Conservation (phyloP, 2,113 vertebrate genomes). For the Sorex araneus region DNA sequence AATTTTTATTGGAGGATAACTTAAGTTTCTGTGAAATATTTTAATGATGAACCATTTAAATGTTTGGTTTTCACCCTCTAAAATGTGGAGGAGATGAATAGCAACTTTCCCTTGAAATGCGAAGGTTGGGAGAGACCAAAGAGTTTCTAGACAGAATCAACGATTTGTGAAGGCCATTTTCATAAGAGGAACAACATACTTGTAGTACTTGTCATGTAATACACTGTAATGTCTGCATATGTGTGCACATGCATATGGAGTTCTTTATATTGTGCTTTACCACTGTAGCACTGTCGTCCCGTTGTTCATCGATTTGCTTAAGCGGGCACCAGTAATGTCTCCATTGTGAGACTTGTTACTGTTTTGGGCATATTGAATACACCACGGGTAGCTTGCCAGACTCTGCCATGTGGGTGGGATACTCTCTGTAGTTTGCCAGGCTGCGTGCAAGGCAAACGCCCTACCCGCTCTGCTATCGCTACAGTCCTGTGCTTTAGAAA, state of each 20-base stretch:
- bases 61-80: neutral
- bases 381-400: too few species aligned
- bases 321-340: too few species aligned
- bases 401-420: too few species aligned
- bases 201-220: neutral
- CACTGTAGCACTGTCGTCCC: too few species aligned
- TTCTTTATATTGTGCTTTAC: neutral
- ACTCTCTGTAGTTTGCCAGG: too few species aligned
- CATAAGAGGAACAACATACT: neutral
- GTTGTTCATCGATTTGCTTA: too few species aligned
- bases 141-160: too few species aligned
- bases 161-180: neutral
- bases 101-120: conserved; percentile 14
- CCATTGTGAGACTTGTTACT: too few species aligned
- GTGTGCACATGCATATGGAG: neutral
- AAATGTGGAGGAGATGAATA: neutral
- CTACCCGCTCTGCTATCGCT: too few species aligned
- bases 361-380: too few species aligned
- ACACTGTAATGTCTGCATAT: neutral
- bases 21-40: neutral
- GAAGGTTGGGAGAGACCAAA: too few species aligned
- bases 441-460: too few species aligned
- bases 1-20: neutral
- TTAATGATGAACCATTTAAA: neutral
- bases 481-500: neutral